Evolutionary conservation across 2,888 invertebrate genomes (phyloP), one percentile per base, ranked within the genome.

Genomic region (Psylliodes chrysocephalus): DNA sequence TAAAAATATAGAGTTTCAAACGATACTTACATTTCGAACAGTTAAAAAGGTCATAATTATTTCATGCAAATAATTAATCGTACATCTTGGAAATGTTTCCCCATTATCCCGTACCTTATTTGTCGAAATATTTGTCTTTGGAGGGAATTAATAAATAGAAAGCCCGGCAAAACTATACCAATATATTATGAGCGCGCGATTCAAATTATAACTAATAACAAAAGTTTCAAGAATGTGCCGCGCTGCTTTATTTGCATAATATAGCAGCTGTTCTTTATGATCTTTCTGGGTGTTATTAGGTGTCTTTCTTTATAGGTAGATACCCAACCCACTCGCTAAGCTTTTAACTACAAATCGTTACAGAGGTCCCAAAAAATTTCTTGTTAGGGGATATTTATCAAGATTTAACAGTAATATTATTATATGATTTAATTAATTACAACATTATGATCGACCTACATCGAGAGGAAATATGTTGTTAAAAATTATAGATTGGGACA

Each of bases 251-350:
- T 75, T 75, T 74, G 73, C 75, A 75, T 75, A 72, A 72, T 63
- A 68, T 73, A 75, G 70, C 77, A 73, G 73, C 75, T 77, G 77
- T 74, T 74, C 71, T 76, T 77, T 77, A 77, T 73, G 74, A 73
- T 74, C 73, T 71, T 73, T 19, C n/a, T 40, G 56, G 74, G 71
- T 73, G 71, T 75, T 75, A 77, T 77, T 76, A 76, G 75, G 73
- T 76, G 75, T 77, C 75, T 72, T 49, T 73, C 51, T 49, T 61
- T 54, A 55, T 69, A 63, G 57, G 51, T 60, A 63, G 28, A 2
- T 49, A 22, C 15, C 10, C 12, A 12, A 6, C 15, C 10, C 12
- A 12, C 3, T 22, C 30, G 30, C 12, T 12, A 35, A 14, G 14
- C 14, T 35, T 35, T 35, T 22, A 6, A 4, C n/a, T n/a, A n/a